Base-by-base conservation (phyloP, 2,888 invertebrate species). In the Ophioninae sp. region DNA sequence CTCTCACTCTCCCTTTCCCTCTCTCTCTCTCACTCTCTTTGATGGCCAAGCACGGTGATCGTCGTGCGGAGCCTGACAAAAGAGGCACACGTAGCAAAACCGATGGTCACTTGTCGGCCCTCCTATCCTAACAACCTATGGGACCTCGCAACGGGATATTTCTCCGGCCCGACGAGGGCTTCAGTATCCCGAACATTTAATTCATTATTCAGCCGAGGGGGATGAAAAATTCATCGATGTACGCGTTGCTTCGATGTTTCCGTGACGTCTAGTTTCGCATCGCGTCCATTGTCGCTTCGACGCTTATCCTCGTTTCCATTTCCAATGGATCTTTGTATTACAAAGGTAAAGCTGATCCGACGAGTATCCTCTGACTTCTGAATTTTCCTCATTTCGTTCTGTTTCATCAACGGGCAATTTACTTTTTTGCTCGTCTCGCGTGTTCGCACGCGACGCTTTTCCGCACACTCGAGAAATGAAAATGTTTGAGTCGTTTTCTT, bases 71-170 rank as follows among this genome's bases (percentile, higher is more conserved):
- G 68, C 41, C 50, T 72, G 89, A 85, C 88, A 88, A 88, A 82
- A 86, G 81, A 85, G 79, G 56, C 74, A 74, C 84, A 87, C 86
- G 86, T 85, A 87, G 84, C 87, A 87, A 90, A 86, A 88, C 85
- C 88, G 88, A 90, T 89, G 92, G 92, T 91, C 92, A 92, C 90
- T 92, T 89, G 61, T 70, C 62, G 88, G 92, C 91, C 91, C 91
- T 90, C 88, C 87, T 81, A 86, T 86, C 84, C 84, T 90, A 92
- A 92, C 92, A 90, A 90, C 91, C 90, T 89, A 86, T 86, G 90
- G 90, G 90, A 91, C 88, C 85, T 73, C 41, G 83, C 84, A 78
- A 56, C 61, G 78, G 41, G 79, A 61, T 65, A 75, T 78, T 82
- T 80, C 82, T 74, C 81, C 75, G 85, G 79, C 79, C 64, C 73